Base-by-base conservation (phyloP, 2,113 vertebrate species). In the Alaudala cheleensis region DNA sequence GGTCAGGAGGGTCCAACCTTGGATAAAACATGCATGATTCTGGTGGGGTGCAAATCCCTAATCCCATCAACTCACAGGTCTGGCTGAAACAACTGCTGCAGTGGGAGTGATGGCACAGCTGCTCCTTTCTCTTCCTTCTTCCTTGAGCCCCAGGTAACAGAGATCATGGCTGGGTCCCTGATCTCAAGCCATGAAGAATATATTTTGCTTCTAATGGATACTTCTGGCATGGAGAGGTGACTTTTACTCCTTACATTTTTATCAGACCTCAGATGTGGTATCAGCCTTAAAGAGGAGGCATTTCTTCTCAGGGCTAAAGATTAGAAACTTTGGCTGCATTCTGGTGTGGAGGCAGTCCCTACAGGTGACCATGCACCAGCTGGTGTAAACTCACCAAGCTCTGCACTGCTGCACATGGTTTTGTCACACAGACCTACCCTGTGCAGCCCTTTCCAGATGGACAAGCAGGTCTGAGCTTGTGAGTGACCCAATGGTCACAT, bases 11-110 rank as follows among this genome's bases (percentile, higher is more conserved):
- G 14, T 74, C 39, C 44, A 74, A 9, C 14, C 26, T 49, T 14
- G 1, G 25, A 21, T 33, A 49, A n/a, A 45, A 6, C 8, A 49
- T 2, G 1, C 15, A 58, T 0, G 0, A 7, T 84, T 81, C 39
- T 64, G 49, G 22, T 5, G 8, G 34, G 7, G 4, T 76, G 28
- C 5, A 72, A 86, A 62, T 78, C 61, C 56, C 50, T 65, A 37
- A 49, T 26, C 45, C 12, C 23, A 61, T 57, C 37, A 53, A 12
- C 34, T 77, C 17, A 3, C 42, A 86, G 33, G 5, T 62, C 39
- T 89, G 72, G 21, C 33, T 74, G 60, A 94, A 84, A 58, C 29
- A 71, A 42, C 18, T 21, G 31, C 26, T 25, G 26, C 44, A 44
- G 12, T 23, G 19, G 16, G 53, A 92, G 24, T 50, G 78, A 84